Evolutionary conservation across 2,797 vertebrate species (phyloP).

Genomic region (Eremophila alpestris): DNA sequence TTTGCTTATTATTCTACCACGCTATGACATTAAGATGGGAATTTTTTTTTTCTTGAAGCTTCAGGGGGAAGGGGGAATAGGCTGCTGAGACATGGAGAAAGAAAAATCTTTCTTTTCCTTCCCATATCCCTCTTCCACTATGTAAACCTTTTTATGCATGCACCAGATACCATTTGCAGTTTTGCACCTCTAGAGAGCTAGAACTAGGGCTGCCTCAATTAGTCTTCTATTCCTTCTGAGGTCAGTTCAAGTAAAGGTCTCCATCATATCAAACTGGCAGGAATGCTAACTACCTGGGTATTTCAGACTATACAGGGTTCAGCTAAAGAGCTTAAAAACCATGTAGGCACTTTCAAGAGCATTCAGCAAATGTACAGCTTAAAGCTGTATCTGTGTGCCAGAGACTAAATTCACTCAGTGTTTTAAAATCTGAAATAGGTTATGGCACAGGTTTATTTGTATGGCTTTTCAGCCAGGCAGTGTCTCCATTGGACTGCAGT

Average conservation of each 20-base stretch:
- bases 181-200: constrained; percentile 31
- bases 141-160: constrained; percentile 45
- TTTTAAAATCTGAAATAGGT: not conserved
- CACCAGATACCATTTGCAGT: constrained; percentile 30
- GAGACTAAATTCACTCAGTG: not conserved
- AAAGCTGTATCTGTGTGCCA: not conserved
- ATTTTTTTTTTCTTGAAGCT: constrained; percentile 25
- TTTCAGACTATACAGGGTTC: not conserved
- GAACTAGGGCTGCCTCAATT: constrained; percentile 27
- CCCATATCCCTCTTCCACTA: not conserved
- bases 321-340: constrained; percentile 15
- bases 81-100: not conserved
- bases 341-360: not conserved
- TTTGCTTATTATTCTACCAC: constrained; percentile 34
- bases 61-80: not conserved
- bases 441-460: not conserved
- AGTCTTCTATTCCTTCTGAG: constrained; percentile 54
- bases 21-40: not conserved
- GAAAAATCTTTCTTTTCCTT: not conserved
- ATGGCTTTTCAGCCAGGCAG: not conserved
- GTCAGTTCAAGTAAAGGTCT: constrained; percentile 59
- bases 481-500: not conserved
- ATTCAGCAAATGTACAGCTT: not conserved
- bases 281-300: constrained; percentile 24
- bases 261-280: constrained; percentile 28